Conservation (phyloP, 2,113 vertebrate genomes). For the Notothenia coriiceps region DNA sequence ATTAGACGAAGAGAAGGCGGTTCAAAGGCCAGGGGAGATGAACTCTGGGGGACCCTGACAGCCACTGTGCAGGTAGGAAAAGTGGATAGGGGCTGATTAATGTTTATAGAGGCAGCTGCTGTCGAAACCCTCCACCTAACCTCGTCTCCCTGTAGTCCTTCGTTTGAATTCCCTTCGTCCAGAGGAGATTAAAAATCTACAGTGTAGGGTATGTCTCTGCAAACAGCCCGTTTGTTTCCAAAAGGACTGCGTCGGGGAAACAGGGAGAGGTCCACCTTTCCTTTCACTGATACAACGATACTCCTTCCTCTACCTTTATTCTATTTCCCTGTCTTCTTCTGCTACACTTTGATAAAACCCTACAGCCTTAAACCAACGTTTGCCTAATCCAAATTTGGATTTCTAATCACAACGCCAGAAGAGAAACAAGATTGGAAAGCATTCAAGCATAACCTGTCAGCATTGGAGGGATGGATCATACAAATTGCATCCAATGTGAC, state of each 20-base stretch:
- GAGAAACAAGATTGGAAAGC: too few species aligned
- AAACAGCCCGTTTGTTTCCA: slow-evolving; percentile 39
- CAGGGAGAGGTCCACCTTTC: background rate
- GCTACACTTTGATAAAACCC: too few species aligned
- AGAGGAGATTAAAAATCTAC: slow-evolving; percentile 33
- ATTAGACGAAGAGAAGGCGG: slow-evolving; percentile 66
- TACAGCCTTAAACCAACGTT: background rate
- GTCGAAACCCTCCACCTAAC: slow-evolving; percentile 2
- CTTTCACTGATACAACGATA: background rate
- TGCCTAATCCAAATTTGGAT: too few species aligned
- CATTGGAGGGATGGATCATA: background rate
- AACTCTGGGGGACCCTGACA: slow-evolving; percentile 54
- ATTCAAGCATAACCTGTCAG: background rate
- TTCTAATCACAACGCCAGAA: too few species aligned
- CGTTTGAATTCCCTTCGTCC: slow-evolving; percentile 34
- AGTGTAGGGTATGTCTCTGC: slow-evolving; percentile 14
- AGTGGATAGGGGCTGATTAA: slow-evolving; percentile 64
- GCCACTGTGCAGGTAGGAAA: slow-evolving; percentile 40
- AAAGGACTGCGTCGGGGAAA: slow-evolving; percentile 1
- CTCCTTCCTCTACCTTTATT: background rate
- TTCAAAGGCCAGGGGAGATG: slow-evolving; percentile 55
- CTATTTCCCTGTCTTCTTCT: background rate
- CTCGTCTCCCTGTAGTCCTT: background rate
- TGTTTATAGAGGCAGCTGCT: slow-evolving; percentile 66
- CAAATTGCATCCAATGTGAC: background rate